Conservation (phyloP, 2,797 vertebrate species). For the Crenuchus spilurus region DNA sequence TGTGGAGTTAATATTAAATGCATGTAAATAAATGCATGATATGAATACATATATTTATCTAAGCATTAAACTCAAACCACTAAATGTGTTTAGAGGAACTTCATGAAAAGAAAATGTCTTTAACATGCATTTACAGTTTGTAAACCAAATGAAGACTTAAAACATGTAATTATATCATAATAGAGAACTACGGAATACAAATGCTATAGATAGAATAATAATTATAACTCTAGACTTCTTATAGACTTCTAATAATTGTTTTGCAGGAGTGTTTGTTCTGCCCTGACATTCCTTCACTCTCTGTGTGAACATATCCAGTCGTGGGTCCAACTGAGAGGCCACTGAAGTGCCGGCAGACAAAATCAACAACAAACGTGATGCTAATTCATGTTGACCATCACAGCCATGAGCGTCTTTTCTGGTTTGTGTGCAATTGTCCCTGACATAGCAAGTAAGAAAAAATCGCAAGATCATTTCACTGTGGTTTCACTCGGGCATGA, state of each 20-base stretch:
- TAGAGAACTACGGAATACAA: too few species aligned
- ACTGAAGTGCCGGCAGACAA: conserved; percentile 33
- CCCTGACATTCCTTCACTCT: neutral
- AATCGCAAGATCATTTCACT: conserved; percentile 65
- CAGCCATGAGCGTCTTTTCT: conserved; percentile 71
- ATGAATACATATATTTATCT: too few species aligned
- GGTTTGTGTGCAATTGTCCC: conserved; percentile 64
- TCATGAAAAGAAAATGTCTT: too few species aligned
- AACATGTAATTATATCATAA: too few species aligned
- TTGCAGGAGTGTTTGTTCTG: neutral
- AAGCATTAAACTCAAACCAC: too few species aligned
- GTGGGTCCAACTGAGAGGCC: neutral
- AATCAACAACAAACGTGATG: conserved; percentile 65
- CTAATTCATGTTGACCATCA: conserved; percentile 65
- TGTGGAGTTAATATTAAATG: too few species aligned
- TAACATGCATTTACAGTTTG: too few species aligned
- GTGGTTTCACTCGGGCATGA: conserved; percentile 17
- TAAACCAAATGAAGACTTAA: too few species aligned
- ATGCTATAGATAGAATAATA: too few species aligned
- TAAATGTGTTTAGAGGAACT: too few species aligned
- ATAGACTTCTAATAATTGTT: too few species aligned
- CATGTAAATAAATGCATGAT: too few species aligned
- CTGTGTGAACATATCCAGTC: neutral
- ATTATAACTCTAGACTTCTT: neutral
- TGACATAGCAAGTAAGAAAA: conserved; percentile 53